Percentiles rank a stretch among this genome's conserved stretches.
phyloP scores from a whole-genome alignment of 2,797 vertebrate genomes.

The Catostomus latipinnis region DNA sequence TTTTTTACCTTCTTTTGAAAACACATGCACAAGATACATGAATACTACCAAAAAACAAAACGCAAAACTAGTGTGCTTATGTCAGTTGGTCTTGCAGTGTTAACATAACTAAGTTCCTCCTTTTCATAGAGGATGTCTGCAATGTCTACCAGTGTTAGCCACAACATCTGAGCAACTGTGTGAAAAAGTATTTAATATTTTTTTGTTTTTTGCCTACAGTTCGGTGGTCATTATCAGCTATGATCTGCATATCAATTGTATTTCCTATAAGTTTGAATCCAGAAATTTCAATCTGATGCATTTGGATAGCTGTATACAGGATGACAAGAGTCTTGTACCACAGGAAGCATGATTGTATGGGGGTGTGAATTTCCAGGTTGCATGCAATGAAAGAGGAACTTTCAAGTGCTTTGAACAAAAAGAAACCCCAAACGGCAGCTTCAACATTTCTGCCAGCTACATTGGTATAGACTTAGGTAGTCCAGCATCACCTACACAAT shows the following conservation, averaged over 20 bases:
- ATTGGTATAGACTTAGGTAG: background rate
- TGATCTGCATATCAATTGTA: background rate
- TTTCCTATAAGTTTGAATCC: background rate
- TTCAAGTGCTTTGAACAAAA: background rate
- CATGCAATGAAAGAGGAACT: slow-evolving; percentile 44
- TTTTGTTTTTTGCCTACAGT: background rate
- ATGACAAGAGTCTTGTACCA: background rate
- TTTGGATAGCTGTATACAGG: background rate
- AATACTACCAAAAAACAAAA: background rate
- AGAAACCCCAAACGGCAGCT: slow-evolving; percentile 14
- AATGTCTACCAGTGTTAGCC: background rate
- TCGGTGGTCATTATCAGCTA: background rate
- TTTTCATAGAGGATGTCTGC: slow-evolving; percentile 15
- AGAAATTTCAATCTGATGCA: background rate
- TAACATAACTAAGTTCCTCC: slow-evolving; percentile 26
- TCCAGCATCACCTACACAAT: background rate
- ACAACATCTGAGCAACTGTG: background rate
- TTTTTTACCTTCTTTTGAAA: background rate
- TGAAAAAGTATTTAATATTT: background rate
- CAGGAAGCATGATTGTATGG: slow-evolving; percentile 34
- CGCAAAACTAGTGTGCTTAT: background rate
- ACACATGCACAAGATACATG: background rate
- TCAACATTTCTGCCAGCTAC: background rate
- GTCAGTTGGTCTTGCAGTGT: background rate
- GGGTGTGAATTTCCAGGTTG: slow-evolving; percentile 36